A percentile compares a stretch with the other conserved stretches of the same genome.
These are phyloP conservation scores for Vireo griseus DNA, from an alignment of 2,797 vertebrate genomes.

Conservation along the genomic window DNA sequence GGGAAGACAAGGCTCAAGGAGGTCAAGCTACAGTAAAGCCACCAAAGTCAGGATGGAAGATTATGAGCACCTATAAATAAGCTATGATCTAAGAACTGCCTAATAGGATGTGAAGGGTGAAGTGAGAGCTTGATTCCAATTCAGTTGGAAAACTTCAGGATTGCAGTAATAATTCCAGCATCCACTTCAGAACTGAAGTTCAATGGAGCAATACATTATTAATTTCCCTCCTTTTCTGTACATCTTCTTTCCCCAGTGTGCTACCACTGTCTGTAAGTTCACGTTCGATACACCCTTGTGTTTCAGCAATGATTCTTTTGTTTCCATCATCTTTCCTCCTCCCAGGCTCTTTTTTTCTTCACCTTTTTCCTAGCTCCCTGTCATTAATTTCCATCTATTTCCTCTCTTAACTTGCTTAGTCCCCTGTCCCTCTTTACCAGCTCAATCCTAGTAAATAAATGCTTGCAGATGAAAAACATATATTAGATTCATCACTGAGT, in stretches of 20 bases:
- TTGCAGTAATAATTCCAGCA: slow-evolving; percentile 12
- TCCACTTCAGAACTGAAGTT: neutral
- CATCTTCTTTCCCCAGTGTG: neutral
- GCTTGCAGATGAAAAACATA: neutral
- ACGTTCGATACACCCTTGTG: neutral
- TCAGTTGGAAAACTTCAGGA: slow-evolving; percentile 31
- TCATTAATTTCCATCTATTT: neutral
- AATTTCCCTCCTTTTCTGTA: neutral
- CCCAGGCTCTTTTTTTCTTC: neutral
- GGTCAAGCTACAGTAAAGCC: neutral
- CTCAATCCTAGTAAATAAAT: neutral
- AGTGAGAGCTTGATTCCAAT: slow-evolving; percentile 12
- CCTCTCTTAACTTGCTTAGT: neutral
- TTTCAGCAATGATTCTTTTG: neutral
- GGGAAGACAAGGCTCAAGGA: neutral
- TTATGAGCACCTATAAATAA: slow-evolving; percentile 1
- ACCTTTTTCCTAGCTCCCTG: neutral
- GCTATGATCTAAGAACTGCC: neutral
- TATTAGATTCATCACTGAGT: neutral
- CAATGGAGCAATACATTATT: slow-evolving; percentile 19
- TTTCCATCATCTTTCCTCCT: neutral
- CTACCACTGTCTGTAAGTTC: neutral
- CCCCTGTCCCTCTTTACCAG: neutral
- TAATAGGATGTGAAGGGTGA: slow-evolving; percentile 40
- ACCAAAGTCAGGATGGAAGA: neutral